Base-by-base conservation (phyloP, 2,113 vertebrate genomes). In the Apteryx mantelli region DNA sequence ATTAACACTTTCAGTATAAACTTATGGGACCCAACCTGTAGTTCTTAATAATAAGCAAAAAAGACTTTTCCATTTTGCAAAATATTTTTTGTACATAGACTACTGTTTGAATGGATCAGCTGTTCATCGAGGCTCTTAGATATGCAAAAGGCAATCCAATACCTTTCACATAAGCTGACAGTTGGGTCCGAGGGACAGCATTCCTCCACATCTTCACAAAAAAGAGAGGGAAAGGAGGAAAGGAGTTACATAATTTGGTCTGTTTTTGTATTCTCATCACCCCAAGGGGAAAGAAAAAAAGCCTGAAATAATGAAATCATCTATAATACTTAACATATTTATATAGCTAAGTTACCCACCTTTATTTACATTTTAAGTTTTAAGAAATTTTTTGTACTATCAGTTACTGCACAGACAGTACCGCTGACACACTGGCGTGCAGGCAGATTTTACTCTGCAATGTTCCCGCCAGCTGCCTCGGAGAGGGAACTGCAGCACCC, bases 21-120 rank as follows among this genome's bases (percentile, higher is more conserved):
- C 7, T 70, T 56, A 44, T 0, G 3, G 21, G 42, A 70, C 5
- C 7, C 7, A 38, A 7, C 18, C 77, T 68, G 21, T 52, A 46
- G 28, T 28, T 84, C 60, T 81, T 61, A 69, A 30, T 11, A 80
- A 60, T 5, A 30, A 58, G 38, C 14, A 55, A 16, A 9, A 84
- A 73, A 86, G 24, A 38, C 4, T 40, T 69, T 80, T 69, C 60
- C 6, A 28, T 81, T 81, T 71, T 44, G 22, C 25, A 79, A 55
- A 68, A 21, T 60, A 58, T 48, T 25, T 76, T 9, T 58, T 66
- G 18, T 13, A 26, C 60, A 34, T 6, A 48, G 18, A 20, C 12
- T 69, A 71, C 26, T 5, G 42, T 17, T 44, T n/a, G 4, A 64
- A 20, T 13, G 26, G 50, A 70, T 78, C 56, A 85, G 18, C 26